Conservation (phyloP, 2,888 invertebrate genomes). For the Euplagia quadripunctaria region DNA sequence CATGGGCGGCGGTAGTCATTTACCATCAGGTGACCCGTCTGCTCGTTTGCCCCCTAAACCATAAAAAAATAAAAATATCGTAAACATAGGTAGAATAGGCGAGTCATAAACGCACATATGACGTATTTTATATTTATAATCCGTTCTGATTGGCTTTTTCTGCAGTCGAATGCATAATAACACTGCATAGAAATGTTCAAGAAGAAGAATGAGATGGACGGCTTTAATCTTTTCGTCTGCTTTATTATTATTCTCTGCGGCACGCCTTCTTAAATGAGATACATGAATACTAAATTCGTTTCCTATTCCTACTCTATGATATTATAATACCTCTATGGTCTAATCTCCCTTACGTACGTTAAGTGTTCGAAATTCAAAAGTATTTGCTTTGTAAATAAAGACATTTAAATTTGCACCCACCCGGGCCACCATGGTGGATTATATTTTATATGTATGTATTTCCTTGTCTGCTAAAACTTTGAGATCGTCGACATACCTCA, state of each 20-base stretch:
- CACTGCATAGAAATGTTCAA: not conserved
- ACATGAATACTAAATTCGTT: not conserved
- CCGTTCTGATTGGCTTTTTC: no score
- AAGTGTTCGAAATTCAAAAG: not conserved
- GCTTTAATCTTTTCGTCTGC: not conserved
- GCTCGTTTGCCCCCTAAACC: no score
- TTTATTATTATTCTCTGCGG: no score
- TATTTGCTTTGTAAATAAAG: constrained; percentile 4
- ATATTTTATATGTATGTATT: constrained; percentile 14
- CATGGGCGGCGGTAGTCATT: no score
- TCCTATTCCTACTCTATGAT: not conserved
- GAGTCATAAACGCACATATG: no score
- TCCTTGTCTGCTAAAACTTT: constrained; percentile 51
- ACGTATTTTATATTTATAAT: no score
- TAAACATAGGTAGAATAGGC: no score
- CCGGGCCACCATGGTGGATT: not conserved
- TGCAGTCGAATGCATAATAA: no score
- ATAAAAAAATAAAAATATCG: no score
- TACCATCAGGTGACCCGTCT: no score
- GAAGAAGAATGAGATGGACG: not conserved
- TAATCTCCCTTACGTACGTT: not conserved
- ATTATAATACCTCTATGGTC: not conserved
- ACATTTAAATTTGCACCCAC: constrained; percentile 11
- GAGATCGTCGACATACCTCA: constrained; percentile 56
- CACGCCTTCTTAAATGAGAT: no score